phyloP scores from a whole-genome alignment of 2,797 vertebrate species.

The Bradypodion ventrale region DNA sequence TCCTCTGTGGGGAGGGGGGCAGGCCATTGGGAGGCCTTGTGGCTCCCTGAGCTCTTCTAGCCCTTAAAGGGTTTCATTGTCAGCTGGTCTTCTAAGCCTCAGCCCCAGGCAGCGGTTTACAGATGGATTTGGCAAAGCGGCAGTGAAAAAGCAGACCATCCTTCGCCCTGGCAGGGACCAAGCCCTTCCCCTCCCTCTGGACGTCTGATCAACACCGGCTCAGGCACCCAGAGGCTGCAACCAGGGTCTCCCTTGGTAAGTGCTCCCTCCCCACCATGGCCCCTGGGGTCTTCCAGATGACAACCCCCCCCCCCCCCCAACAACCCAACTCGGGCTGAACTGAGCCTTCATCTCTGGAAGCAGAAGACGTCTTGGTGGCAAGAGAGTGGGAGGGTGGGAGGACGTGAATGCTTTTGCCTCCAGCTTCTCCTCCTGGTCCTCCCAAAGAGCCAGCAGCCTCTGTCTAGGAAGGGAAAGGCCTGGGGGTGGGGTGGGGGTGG shows the following conservation, averaged over 20 bases:
- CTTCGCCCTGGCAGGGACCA: constrained; percentile 44
- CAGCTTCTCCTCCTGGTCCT: neutral
- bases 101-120: constrained; percentile 71
- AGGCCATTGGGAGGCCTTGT: neutral
- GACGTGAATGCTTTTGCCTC: neutral
- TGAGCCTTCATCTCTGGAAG: too few species aligned
- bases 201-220: rapidly evolving
- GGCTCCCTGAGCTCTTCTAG: constrained; percentile 59
- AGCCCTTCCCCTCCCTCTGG: neutral
- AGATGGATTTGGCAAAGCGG: constrained; percentile 76
- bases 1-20: neutral
- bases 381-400: neutral
- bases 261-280: neutral
- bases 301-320: too few species aligned
- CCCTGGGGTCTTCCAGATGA: rapidly evolving
- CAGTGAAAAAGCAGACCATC: constrained; percentile 62
- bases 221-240: neutral
- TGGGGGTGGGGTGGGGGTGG: too few species aligned
- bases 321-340: neutral
- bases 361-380: too few species aligned
- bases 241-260: constrained; percentile 38
- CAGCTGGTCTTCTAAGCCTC: constrained; percentile 74
- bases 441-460: neutral
- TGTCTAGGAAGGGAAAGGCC: too few species aligned
- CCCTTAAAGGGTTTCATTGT: constrained; percentile 71